Evolutionary conservation across 2,797 vertebrate species (phyloP).

Genomic region (Enteromius afrohamiltoni): DNA sequence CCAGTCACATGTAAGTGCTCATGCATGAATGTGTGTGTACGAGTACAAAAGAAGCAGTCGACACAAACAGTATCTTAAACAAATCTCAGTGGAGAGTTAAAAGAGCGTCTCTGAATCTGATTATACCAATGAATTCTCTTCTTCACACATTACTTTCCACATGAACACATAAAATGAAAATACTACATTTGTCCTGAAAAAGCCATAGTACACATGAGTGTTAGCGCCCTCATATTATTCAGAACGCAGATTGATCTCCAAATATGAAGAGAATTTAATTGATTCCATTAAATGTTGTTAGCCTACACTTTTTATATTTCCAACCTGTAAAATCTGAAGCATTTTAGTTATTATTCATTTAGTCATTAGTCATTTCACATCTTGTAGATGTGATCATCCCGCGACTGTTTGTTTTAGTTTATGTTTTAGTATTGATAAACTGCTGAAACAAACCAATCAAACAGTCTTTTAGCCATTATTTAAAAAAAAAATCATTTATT

Average conservation of each 20-base stretch:
- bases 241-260: background rate
- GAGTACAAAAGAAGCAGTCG: conserved; percentile 56
- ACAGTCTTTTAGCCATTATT: background rate
- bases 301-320: background rate
- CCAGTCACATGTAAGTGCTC: conserved; percentile 42
- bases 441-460: background rate
- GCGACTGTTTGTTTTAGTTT: background rate
- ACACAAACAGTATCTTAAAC: conserved; percentile 64
- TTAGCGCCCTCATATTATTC: background rate
- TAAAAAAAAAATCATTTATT: background rate
- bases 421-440: background rate
- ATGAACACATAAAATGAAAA: conserved; percentile 18
- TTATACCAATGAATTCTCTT: background rate
- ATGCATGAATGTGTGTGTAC: conserved; percentile 66
- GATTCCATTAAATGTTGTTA: conserved; percentile 1
- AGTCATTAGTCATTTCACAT: background rate
- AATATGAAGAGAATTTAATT: background rate
- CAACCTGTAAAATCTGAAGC: background rate
- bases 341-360: background rate
- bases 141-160: conserved; percentile 21
- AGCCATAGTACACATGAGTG: too few relatives aligned
- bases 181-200: conserved; percentile 5
- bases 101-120: conserved; percentile 24
- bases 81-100: conserved; percentile 57
- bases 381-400: background rate